phyloP scores from a whole-genome alignment of 2,797 vertebrate species.

The Neosilurus hyrtlii region DNA sequence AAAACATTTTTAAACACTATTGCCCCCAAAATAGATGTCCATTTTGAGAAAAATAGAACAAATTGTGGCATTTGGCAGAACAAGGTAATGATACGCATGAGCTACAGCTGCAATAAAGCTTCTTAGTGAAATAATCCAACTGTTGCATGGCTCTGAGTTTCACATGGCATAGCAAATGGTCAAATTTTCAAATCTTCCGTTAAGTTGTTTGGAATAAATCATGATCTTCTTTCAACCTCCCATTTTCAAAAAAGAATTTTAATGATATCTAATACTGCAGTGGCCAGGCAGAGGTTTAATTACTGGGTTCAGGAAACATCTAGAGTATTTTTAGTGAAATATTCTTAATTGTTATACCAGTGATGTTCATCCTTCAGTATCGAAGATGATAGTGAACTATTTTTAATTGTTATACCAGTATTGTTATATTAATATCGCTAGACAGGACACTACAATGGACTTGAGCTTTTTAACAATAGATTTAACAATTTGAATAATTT shows the following conservation, averaged over 20 bases:
- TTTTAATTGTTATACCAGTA: not conserved
- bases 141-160: conserved; percentile 4
- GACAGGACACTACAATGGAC: not conserved
- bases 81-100: conserved; percentile 35
- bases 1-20: conserved; percentile 42
- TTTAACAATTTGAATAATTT: not conserved
- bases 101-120: conserved; percentile 30
- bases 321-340: not conserved
- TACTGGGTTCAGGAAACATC: not conserved
- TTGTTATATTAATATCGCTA: not conserved
- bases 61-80: conserved; percentile 33
- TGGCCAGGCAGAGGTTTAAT: not conserved
- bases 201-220: conserved; percentile 2
- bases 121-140: conserved; percentile 16
- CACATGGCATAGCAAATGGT: conserved; percentile 14
- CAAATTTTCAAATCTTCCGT: conserved; percentile 16
- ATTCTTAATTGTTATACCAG: not conserved
- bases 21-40: conserved; percentile 34
- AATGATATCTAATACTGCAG: not conserved
- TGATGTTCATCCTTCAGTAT: not conserved
- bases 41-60: conserved; percentile 41
- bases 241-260: not conserved
- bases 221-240: not conserved
- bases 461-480: not conserved
- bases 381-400: not conserved